Base-by-base conservation (phyloP, 1,140 invertebrate genomes). In the Potamilus streckersoni region DNA sequence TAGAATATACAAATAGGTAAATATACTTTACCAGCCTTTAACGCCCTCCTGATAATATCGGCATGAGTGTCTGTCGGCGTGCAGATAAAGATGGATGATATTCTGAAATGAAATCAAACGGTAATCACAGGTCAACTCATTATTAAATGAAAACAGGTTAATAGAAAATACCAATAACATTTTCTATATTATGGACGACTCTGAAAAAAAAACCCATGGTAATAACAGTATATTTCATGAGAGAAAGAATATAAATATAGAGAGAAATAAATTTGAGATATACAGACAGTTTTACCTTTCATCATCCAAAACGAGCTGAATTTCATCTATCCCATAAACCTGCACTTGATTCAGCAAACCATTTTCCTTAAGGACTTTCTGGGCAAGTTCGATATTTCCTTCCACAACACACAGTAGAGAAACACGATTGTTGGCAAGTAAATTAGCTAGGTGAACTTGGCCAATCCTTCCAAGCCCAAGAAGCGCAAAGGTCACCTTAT, bases 31-130 rank as follows among this genome's bases (percentile, higher is more conserved):
- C 71, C 71, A 23, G 71, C 71, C 38, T 72, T 64, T n/a, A 72
- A 17, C 4, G 71, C n/a, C 60, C 19, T 31, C 11, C 63, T 72
- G 15, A 62, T 19, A 55, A 72, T 31, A 38, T 61, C 38, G n/a
- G 60, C 71, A 56, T 72, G 71, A 4, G 71, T 23, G 19, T 72
- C 71, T 49, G 71, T 72, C 38, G 71, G 71, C 23, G 71, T 72
- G 23, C 71, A 72, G 55, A 72, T 63, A 14, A 64, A 60, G 16
- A 72, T 62, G 23, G 71, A 60, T 16, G 12, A 31, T 16, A 72
- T 55, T n/a, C 71, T 72, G 68, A 20, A 70, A 70, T 14, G 15
- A 19, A 19, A 27, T 49, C 5, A 19, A 56, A 69, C 13, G 56
- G 17, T 49, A 23, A 55, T 56, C 20, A 69, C n/a, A 27, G n/a